Percentiles rank a stretch among this genome's conserved stretches.
These are phyloP conservation scores for Paramisgurnus dabryanus DNA, from an alignment of 2,113 vertebrate genomes.

Conservation along the genomic window DNA sequence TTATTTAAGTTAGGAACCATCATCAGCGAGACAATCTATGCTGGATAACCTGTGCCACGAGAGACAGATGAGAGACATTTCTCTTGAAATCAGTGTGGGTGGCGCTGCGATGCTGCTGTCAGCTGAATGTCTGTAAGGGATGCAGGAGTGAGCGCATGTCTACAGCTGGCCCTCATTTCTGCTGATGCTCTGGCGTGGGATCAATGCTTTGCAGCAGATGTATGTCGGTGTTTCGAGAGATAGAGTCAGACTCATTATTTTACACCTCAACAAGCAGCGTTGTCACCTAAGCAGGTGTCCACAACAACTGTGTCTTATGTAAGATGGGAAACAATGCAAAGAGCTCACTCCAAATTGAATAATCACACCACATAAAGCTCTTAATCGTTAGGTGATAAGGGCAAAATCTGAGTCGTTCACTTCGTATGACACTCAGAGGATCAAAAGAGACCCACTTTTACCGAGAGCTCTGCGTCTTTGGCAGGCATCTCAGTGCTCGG, in stretches of 20 bases:
- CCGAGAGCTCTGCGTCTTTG: slow-evolving; percentile 2
- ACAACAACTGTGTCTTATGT: neutral
- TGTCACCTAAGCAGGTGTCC: neutral
- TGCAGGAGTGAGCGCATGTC: neutral
- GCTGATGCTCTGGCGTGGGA: slow-evolving; percentile 8
- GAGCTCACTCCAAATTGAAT: too few species aligned
- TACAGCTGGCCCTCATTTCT: slow-evolving; percentile 5
- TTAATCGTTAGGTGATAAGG: slow-evolving; percentile 1
- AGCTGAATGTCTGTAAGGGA: neutral
- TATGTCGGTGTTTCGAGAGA: slow-evolving; percentile 21
- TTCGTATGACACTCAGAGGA: slow-evolving; percentile 18
- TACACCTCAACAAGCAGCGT: neutral
- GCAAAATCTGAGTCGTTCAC: neutral
- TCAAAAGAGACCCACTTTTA: slow-evolving; percentile 23
- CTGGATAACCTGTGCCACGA: neutral
- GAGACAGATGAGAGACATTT: neutral
- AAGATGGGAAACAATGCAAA: slow-evolving; percentile 7
- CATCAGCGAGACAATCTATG: neutral
- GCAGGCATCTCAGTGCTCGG: slow-evolving; percentile 8
- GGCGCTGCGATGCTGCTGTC: neutral
- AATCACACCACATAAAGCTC: neutral
- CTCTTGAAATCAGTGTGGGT: neutral
- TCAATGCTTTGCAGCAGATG: slow-evolving; percentile 27
- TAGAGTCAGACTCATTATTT: slow-evolving; percentile 15
- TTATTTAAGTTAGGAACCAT: neutral